Percentiles rank a stretch among this genome's conserved stretches.
These are phyloP conservation scores for Hirudinaria manillensis DNA, from an alignment of 2,888 invertebrate genomes.

Conservation along the genomic window DNA sequence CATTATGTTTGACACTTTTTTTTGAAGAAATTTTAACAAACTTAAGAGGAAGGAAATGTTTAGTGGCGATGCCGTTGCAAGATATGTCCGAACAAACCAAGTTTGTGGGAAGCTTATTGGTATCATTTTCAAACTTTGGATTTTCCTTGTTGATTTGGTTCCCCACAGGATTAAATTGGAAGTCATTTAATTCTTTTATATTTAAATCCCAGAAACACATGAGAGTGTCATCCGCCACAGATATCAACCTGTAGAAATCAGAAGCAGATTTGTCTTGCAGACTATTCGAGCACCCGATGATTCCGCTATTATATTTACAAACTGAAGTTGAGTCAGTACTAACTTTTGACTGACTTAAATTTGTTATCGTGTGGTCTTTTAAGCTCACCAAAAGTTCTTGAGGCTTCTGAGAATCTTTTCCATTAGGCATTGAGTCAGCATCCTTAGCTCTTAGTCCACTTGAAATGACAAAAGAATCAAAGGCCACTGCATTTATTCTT, in stretches of 20 bases:
- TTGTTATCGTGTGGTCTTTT: too few relatives aligned
- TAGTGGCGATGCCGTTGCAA: neutral
- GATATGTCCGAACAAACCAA: neutral
- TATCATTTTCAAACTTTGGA: too few relatives aligned
- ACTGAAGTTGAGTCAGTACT: too few relatives aligned
- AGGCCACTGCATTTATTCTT: neutral
- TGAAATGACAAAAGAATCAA: neutral
- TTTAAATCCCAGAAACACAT: slow-evolving; percentile 5
- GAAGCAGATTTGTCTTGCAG: neutral
- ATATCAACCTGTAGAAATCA: neutral
- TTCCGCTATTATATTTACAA: neutral
- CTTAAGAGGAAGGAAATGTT: slow-evolving; percentile 8
- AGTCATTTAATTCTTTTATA: neutral
- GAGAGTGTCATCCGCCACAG: neutral
- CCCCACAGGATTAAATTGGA: neutral
- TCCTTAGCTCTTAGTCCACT: neutral
- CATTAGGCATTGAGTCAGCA: neutral
- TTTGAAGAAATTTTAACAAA: neutral
- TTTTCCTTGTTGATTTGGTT: too few relatives aligned
- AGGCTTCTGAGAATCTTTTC: neutral
- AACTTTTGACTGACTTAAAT: too few relatives aligned
- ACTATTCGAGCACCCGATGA: neutral
- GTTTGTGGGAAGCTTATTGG: neutral
- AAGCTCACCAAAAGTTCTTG: neutral
- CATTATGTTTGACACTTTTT: neutral